Percentiles rank a stretch among this genome's conserved stretches.
Conservation (phyloP, 1,140 invertebrate species). For the Drosophila fuyamai region DNA sequence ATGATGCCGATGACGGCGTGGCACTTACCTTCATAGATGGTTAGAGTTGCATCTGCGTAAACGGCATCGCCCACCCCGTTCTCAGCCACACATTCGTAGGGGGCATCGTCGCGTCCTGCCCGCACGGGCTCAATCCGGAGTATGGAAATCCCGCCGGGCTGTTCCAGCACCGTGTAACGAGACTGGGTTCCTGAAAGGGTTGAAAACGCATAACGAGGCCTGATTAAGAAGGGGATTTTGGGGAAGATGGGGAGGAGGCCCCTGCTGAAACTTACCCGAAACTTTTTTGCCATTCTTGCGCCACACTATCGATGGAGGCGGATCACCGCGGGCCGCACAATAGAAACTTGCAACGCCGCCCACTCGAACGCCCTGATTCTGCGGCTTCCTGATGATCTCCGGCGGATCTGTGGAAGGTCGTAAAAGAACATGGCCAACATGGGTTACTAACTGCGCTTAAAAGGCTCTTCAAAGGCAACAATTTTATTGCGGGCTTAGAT, state of each 20-base stretch:
- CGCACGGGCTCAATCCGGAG: slow-evolving; percentile 96
- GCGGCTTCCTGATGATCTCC: slow-evolving; percentile 93
- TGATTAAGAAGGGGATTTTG: slow-evolving; percentile 10
- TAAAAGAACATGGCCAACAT: slow-evolving; percentile 75
- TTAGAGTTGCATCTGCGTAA: slow-evolving; percentile 93
- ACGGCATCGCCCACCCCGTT: slow-evolving; percentile 98
- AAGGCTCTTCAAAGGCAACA: background rate
- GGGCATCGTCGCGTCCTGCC: slow-evolving; percentile 92
- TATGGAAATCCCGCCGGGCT: slow-evolving; percentile 89
- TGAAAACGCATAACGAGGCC: slow-evolving; percentile 15
- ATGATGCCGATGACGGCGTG: slow-evolving; percentile 39
- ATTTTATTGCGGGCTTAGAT: slow-evolving; percentile 1
- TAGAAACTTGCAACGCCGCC: slow-evolving; percentile 97
- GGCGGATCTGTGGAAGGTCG: slow-evolving; percentile 91
- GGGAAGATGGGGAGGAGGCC: background rate
- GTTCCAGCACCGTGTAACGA: slow-evolving; percentile 87
- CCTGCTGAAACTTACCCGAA: slow-evolving; percentile 87
- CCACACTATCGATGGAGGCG: slow-evolving; percentile 94
- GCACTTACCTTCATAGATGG: slow-evolving; percentile 92
- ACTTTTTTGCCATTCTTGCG: slow-evolving; percentile 95
- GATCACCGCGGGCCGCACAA: slow-evolving; percentile 96
- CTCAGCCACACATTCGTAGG: slow-evolving; percentile 98
- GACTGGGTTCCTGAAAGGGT: slow-evolving; percentile 87
- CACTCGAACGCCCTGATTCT: slow-evolving; percentile 94
- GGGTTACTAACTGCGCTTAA: slow-evolving; percentile 33